These are phyloP conservation scores for Esox lucius DNA, from an alignment of 2,797 vertebrate species.

Conservation along the genomic window DNA sequence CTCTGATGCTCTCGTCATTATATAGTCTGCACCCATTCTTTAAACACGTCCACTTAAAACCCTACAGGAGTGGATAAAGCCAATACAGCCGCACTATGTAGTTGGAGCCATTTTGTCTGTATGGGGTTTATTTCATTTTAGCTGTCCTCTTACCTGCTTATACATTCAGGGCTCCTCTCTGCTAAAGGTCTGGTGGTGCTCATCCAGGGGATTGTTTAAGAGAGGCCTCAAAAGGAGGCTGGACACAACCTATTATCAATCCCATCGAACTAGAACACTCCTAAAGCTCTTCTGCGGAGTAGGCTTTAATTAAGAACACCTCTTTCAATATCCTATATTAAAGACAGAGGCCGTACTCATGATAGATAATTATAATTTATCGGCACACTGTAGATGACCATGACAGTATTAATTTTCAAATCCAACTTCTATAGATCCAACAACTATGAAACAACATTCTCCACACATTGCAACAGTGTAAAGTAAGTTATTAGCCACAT, in stretches of 20 bases:
- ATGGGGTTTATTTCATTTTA: no score
- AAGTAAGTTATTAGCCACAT: not conserved
- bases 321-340: not conserved
- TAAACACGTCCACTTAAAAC: not conserved
- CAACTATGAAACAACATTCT: not conserved
- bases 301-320: not conserved
- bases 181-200: not conserved
- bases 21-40: not conserved
- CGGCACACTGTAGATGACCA: not conserved
- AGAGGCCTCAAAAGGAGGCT: not conserved
- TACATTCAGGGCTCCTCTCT: not conserved
- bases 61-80: not conserved
- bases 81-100: no score
- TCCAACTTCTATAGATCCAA: not conserved
- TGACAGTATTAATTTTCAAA: not conserved
- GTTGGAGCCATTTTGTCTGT: not conserved
- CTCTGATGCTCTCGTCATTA: not conserved
- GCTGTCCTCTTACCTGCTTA: no score
- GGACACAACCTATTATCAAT: not conserved
- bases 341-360: not conserved
- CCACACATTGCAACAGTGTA: not conserved
- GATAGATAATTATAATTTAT: not conserved
- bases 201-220: not conserved
- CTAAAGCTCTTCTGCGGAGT: not conserved
- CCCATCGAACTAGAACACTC: not conserved